Base-by-base conservation (phyloP, 2,113 vertebrate species). In the Castor canadensis region DNA sequence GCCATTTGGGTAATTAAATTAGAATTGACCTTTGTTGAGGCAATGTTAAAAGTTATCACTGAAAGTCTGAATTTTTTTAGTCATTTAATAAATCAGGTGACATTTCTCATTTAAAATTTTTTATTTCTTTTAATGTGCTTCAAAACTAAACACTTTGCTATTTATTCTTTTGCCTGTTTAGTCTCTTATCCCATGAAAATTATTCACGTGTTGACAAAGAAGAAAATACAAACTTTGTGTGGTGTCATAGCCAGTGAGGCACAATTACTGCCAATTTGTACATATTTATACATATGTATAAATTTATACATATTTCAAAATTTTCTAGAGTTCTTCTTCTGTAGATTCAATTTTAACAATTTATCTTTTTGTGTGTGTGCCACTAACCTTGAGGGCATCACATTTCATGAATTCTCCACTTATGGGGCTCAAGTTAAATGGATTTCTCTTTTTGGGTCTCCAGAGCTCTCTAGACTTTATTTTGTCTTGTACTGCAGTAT, bases 31-130 rank as follows among this genome's bases (percentile, higher is more conserved):
- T 90, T 87, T 71, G 35, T 38, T 30, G 60, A 88, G 71, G 58
- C 60, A 89, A 16, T 81, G 52, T 83, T 87, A 87, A 87, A 93
- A 94, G 49, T 83, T 72, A 62, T 24, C 75, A 58, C 22, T 80
- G n/a, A 80, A 94, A 87, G 43, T 80, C 75, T 87, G 17, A 67
- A 52, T 38, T 87, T 88, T 88, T 89, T 49, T 90, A 38, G 9
- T 15, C 30, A 71, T 75, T 81, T 81, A 85, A 89, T 80, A 81
- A 69, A 69, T 73, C 3, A 16, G 4, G 2, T 64, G 16, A 47
- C 22, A 90, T 86, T 92, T 92, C 64, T 87, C 38, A 79, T 86
- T 71, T 73, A 54, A 73, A 64, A 76, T 45, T 67, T 22, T 20
- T 28, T 76, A 60, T 91, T 93, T 93, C 47, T 91, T 71, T 83